phyloP scores from a whole-genome alignment of 1,140 invertebrate species.

The Onthophagus taurus region DNA sequence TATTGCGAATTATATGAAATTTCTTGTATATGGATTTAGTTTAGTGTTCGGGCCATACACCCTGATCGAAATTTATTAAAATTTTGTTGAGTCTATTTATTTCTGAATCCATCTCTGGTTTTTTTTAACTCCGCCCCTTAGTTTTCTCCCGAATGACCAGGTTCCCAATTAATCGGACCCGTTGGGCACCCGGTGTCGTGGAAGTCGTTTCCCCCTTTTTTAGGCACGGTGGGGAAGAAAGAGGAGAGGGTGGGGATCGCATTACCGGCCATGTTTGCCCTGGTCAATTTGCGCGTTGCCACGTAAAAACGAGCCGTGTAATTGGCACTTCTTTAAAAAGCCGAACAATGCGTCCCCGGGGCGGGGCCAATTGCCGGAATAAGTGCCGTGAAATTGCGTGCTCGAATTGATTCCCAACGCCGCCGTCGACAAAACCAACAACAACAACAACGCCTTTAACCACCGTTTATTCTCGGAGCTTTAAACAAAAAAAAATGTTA shows the following conservation, averaged over 20 bases:
- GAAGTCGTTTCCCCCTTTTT: neutral
- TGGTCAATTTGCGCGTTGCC: no score
- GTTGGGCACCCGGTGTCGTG: neutral
- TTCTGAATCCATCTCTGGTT: no score
- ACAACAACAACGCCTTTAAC: neutral
- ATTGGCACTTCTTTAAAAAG: slow-evolving; percentile 8
- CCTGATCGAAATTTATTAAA: no score
- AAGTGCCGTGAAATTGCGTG: no score
- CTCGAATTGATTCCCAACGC: slow-evolving; percentile 7
- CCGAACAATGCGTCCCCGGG: slow-evolving; percentile 7
- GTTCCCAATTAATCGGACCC: neutral
- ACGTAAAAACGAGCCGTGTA: slow-evolving; percentile 8
- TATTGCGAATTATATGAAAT: no score
- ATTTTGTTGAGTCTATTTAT: no score
- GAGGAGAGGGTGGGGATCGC: no score
- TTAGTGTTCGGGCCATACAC: no score
- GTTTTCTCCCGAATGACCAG: slow-evolving; percentile 3
- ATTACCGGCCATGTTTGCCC: no score
- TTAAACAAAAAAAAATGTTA: slow-evolving; percentile 6
- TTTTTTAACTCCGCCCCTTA: no score
- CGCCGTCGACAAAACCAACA: slow-evolving; percentile 2
- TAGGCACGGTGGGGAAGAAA: neutral
- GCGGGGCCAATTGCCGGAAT: no score
- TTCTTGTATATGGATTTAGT: no score
- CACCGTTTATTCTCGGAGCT: slow-evolving; percentile 8